Conservation (phyloP, 2,113 vertebrate species). For the Oryzias curvinotus region DNA sequence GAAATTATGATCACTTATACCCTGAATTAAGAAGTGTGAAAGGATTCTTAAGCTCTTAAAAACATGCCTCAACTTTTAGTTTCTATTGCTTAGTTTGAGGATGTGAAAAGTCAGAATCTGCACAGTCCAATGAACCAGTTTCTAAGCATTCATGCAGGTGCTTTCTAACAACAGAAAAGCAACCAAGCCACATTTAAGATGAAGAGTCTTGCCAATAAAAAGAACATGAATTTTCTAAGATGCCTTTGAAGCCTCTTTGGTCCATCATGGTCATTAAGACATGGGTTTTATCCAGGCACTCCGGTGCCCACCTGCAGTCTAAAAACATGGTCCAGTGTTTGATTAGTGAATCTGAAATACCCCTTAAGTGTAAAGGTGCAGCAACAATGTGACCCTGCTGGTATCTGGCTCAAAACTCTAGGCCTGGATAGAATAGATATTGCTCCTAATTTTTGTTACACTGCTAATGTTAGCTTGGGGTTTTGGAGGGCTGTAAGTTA, state of each 20-base stretch:
- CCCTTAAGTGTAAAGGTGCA: too few relatives aligned
- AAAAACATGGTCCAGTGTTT: too few relatives aligned
- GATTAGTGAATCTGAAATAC: too few relatives aligned
- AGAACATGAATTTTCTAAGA: constrained; percentile 16
- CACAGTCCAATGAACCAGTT: background rate
- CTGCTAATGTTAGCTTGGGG: too few relatives aligned
- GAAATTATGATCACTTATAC: constrained; percentile 11
- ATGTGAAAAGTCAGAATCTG: background rate
- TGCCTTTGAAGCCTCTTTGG: constrained; percentile 19
- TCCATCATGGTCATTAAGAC: background rate
- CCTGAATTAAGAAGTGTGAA: constrained; percentile 16
- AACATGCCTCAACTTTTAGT: constrained; percentile 14
- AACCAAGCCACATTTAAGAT: background rate
- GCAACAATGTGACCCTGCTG: too few relatives aligned
- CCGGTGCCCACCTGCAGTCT: too few relatives aligned
- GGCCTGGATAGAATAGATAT: too few relatives aligned
- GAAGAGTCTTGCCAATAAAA: constrained; percentile 4
- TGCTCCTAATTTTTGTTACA: too few relatives aligned
- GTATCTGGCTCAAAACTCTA: too few relatives aligned
- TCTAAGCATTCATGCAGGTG: background rate
- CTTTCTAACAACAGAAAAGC: background rate
- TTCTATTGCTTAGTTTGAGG: background rate
- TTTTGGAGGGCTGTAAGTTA: too few relatives aligned
- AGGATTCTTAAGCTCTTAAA: constrained; percentile 9
- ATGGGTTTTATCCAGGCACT: too few relatives aligned